Evolutionary conservation across 2,113 vertebrate species (phyloP).

Genomic region (Phocoena phocoena): DNA sequence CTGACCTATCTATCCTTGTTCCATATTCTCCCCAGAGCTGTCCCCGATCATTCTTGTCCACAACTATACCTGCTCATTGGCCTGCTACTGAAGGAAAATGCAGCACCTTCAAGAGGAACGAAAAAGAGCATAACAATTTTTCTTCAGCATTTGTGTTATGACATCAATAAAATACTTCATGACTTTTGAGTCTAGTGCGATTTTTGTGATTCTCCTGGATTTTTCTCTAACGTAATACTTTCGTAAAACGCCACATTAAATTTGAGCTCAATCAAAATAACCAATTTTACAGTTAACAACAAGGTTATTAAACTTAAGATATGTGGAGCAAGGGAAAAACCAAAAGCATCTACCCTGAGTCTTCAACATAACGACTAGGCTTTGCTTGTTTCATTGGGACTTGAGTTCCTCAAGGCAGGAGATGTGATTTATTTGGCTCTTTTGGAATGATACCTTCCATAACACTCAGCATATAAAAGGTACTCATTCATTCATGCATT

Average conservation of each 20-base stretch:
- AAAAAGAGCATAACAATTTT: background rate
- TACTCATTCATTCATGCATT: background rate
- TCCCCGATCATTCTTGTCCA: background rate
- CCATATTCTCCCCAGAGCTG: background rate
- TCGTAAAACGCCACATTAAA: background rate
- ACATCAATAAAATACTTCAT: background rate
- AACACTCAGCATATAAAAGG: background rate
- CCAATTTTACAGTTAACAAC: background rate
- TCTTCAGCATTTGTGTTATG: background rate
- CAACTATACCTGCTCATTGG: background rate
- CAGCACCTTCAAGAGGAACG: background rate
- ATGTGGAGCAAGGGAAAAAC: background rate
- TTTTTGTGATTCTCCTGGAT: background rate
- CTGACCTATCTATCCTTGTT: background rate
- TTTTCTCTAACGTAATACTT: background rate
- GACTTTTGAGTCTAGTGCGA: background rate
- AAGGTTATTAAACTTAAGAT: background rate
- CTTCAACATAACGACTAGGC: background rate
- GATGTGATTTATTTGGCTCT: background rate
- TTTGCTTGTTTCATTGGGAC: background rate
- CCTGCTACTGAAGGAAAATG: background rate
- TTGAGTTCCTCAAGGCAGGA: background rate
- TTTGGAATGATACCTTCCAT: background rate
- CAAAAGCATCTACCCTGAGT: background rate
- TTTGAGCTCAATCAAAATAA: background rate